These are phyloP conservation scores for Damaliscus lunatus DNA, from an alignment of 2,113 vertebrate species.

Conservation along the genomic window DNA sequence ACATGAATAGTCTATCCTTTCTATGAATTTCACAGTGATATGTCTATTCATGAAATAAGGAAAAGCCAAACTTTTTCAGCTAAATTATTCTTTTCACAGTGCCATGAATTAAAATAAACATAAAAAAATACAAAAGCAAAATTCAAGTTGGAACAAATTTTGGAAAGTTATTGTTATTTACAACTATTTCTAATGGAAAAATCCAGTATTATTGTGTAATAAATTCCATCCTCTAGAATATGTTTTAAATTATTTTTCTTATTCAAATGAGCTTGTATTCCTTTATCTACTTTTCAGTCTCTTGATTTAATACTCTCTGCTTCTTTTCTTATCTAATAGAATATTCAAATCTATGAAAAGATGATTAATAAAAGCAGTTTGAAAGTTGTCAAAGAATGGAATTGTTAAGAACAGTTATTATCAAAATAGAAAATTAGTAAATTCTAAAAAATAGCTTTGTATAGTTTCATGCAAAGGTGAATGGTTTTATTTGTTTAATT, in stretches of 20 bases:
- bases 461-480: constrained; percentile 19
- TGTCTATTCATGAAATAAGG: background rate
- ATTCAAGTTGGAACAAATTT: background rate
- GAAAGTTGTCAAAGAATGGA: background rate
- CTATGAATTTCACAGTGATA: background rate
- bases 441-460: background rate
- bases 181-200: background rate
- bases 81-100: background rate
- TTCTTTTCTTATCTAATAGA: background rate
- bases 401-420: constrained; percentile 20
- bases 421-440: constrained; percentile 43
- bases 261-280: background rate
- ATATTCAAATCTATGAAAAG: background rate
- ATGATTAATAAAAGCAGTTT: constrained; percentile 16
- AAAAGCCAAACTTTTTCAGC: background rate
- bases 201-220: background rate
- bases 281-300: background rate
- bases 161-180: background rate
- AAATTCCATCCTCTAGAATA: background rate
- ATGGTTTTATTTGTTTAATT: constrained; percentile 45
- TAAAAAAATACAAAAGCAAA: background rate
- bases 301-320: background rate
- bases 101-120: background rate
- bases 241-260: constrained; percentile 18
- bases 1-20: background rate